Base-by-base conservation (phyloP, 1,140 invertebrate genomes). In the Microplitis mediator region DNA sequence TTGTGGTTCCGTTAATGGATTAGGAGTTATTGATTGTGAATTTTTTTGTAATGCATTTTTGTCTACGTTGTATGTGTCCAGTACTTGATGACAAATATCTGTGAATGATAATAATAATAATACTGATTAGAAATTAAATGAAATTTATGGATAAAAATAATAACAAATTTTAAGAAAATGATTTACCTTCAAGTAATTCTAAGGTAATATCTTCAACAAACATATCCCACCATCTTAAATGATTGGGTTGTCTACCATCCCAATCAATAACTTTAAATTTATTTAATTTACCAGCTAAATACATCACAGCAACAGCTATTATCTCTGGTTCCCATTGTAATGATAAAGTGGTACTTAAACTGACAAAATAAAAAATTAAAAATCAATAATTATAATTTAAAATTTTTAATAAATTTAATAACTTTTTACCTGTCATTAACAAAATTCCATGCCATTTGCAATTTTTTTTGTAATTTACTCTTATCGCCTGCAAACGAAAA, bases 361-460 rank as follows among this genome's bases (percentile, higher is more conserved):
- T 97, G 83, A 34, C 88, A 86, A 72, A 77, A 65, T 69, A 76
- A 74, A 9, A 45, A 1, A 45, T 45, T 45, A 45, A 45, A 9
- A 45, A 45, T 45, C 11, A 45, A 3, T 3, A 9, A 23, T 23
- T 23, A 23, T 23, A 23, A 23, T 23, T 23, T 23, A 1, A 23
- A 23, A 23, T 23, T 2, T 23, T 23, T 23, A 2, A 23, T 23
- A 23, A 23, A 23, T 23, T 39, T 39, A 39, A 6, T 39, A 39
- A 39, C 1, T 39, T 45, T 45, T 45, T 85, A 95, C 94, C 95
- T 97, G 83, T 99, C 98, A 88, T 99, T 99, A 0, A 99, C 97
- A 88, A 99, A 99, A 31, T 97, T 99, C 98, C 98, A 99, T 1
- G 98, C 97, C 96, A 98, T 99, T 88, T 99, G 97, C 4, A 99